phyloP scores from a whole-genome alignment of 2,113 vertebrate species.

The Dromas ardeola region DNA sequence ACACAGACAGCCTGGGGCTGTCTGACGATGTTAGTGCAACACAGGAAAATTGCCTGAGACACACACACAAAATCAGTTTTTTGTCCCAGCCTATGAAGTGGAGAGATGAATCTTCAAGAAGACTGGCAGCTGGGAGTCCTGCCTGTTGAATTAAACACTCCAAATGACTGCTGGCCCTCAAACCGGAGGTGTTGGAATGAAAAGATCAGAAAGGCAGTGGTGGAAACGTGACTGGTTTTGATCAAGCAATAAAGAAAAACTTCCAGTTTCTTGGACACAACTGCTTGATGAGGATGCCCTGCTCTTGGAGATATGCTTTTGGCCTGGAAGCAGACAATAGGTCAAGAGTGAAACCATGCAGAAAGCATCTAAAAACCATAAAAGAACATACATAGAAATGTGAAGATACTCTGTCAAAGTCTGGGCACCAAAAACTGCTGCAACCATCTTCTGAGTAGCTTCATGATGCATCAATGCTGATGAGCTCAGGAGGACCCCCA shows the following conservation, averaged over 20 bases:
- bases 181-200: neutral
- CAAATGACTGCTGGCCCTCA: neutral
- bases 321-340: neutral
- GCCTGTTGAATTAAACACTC: neutral
- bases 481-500: neutral
- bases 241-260: neutral
- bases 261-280: neutral
- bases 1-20: neutral
- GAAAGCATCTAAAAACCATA: neutral
- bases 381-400: neutral
- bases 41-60: neutral
- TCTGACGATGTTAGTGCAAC: rapidly evolving
- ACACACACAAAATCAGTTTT: neutral
- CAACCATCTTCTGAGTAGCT: neutral
- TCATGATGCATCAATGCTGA: neutral
- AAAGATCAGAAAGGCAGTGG: neutral
- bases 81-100: neutral
- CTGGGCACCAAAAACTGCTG: neutral
- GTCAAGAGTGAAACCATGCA: neutral
- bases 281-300: neutral
- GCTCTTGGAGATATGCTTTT: neutral
- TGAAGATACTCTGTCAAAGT: neutral
- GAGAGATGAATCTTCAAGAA: neutral
- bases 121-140: neutral
- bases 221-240: neutral